These are phyloP conservation scores for Tribolium freemani DNA, from an alignment of 2,888 invertebrate species.

Conservation along the genomic window DNA sequence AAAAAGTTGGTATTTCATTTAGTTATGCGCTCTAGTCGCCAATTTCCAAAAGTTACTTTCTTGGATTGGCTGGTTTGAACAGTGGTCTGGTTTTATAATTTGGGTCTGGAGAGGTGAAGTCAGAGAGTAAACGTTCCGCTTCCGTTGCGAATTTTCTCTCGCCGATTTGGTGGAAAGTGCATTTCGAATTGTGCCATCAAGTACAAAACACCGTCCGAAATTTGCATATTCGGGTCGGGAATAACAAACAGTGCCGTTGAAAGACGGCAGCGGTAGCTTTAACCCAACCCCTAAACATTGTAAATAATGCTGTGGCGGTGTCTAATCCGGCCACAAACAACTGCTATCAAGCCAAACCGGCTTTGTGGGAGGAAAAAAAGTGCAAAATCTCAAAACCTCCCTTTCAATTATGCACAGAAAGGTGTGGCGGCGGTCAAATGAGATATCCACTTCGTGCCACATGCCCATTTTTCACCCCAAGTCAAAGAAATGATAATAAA, in stretches of 20 bases:
- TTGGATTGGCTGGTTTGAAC: no score
- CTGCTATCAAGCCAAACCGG: conserved; percentile 14
- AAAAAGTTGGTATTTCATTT: no score
- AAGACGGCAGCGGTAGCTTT: conserved; percentile 15
- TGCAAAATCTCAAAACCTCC: background rate
- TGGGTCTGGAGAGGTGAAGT: no score
- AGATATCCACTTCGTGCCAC: conserved; percentile 1
- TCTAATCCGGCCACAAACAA: conserved; percentile 29
- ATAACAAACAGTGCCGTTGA: conserved; percentile 27
- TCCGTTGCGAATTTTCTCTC: background rate
- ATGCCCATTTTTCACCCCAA: background rate
- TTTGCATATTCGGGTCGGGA: conserved; percentile 23
- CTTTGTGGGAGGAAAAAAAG: conserved; percentile 10
- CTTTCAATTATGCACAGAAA: conserved; percentile 2
- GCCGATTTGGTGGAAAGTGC: conserved; percentile 13
- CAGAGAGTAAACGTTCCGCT: no score
- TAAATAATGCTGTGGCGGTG: conserved; percentile 23
- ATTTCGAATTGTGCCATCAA: conserved; percentile 24
- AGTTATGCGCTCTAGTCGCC: no score
- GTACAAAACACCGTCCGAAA: conserved; percentile 16
- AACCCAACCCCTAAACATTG: conserved; percentile 15
- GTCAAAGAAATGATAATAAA: background rate
- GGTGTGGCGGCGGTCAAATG: conserved; percentile 19
- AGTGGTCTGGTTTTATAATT: no score
- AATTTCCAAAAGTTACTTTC: no score